Evolutionary conservation across 2,888 invertebrate genomes (phyloP).

Genomic region (Idaea aversata): DNA sequence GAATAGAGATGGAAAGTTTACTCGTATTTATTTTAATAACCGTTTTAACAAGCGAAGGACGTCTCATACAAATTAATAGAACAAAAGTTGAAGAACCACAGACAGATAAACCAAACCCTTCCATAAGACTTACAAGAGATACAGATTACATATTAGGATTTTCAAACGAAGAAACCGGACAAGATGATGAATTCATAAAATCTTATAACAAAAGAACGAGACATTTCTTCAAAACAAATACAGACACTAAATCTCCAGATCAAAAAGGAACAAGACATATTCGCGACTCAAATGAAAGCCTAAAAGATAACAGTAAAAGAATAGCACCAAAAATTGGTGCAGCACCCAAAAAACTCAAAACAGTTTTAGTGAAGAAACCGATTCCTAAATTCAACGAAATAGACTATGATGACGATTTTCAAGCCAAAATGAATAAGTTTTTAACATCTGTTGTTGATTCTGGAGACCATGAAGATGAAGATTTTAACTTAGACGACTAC

Average conservation of each 20-base stretch:
- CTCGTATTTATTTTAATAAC: background rate
- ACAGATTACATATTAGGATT: conserved; percentile 33
- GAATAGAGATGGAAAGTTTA: conserved; percentile 47
- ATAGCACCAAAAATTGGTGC: conserved; percentile 18
- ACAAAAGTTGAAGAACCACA: conserved; percentile 36
- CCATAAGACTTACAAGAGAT: conserved; percentile 40
- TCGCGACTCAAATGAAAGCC: conserved; percentile 32
- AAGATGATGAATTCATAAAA: conserved; percentile 33
- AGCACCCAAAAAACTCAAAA: conserved; percentile 22
- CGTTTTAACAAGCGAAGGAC: conserved; percentile 31
- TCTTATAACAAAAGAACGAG: conserved; percentile 30
- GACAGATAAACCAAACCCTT: conserved; percentile 32
- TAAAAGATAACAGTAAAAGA: conserved; percentile 11
- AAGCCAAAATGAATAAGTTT: conserved; percentile 40
- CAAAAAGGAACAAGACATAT: conserved; percentile 17
- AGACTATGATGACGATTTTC: conserved; percentile 59
- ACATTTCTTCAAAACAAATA: conserved; percentile 22
- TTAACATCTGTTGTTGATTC: conserved; percentile 43
- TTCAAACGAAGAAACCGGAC: conserved; percentile 36
- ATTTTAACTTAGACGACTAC: conserved; percentile 65
- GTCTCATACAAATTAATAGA: conserved; percentile 45
- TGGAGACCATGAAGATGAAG: conserved; percentile 65
- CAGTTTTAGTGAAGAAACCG: conserved; percentile 55
- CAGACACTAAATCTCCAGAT: conserved; percentile 6
- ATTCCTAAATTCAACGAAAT: conserved; percentile 60